These are phyloP conservation scores for Eulacestoma nigropectus DNA, from an alignment of 2,113 vertebrate species.

Conservation along the genomic window DNA sequence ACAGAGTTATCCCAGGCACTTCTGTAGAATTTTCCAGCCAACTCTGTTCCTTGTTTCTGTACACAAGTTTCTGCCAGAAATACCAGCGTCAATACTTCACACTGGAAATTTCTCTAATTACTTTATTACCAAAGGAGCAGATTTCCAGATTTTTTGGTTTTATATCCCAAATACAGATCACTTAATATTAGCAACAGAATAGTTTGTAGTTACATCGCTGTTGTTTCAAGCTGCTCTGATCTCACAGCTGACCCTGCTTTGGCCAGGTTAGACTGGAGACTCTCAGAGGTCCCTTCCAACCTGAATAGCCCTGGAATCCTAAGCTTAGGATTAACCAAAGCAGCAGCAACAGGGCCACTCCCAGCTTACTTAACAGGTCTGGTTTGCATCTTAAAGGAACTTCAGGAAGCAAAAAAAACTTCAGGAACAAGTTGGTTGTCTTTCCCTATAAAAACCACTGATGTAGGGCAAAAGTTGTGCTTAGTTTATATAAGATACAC, in stretches of 20 bases:
- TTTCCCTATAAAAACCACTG: not conserved
- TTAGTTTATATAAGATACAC: not conserved
- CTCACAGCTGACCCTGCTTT: not conserved
- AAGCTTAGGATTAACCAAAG: not conserved
- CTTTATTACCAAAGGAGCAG: not conserved
- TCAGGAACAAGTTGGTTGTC: not conserved
- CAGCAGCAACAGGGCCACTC: not conserved
- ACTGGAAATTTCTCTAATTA: not conserved
- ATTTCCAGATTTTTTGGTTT: not conserved
- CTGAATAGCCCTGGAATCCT: not conserved
- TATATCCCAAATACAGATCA: not conserved
- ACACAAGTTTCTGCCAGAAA: not conserved
- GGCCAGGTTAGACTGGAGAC: not conserved
- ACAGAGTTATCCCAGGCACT: not conserved
- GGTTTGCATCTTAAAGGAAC: not conserved
- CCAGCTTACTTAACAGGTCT: not conserved
- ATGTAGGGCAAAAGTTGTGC: not conserved
- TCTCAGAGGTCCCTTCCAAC: not conserved
- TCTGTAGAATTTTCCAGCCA: not conserved
- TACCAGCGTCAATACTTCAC: not conserved
- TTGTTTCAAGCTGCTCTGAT: not conserved
- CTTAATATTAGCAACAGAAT: not conserved
- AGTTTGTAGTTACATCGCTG: not conserved
- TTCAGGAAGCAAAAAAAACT: not conserved
- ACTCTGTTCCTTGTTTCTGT: not conserved